Percentiles rank a stretch among this genome's conserved stretches.
Evolutionary conservation across 2,888 invertebrate genomes (phyloP).

Genomic region (Phortica okadai): DNA sequence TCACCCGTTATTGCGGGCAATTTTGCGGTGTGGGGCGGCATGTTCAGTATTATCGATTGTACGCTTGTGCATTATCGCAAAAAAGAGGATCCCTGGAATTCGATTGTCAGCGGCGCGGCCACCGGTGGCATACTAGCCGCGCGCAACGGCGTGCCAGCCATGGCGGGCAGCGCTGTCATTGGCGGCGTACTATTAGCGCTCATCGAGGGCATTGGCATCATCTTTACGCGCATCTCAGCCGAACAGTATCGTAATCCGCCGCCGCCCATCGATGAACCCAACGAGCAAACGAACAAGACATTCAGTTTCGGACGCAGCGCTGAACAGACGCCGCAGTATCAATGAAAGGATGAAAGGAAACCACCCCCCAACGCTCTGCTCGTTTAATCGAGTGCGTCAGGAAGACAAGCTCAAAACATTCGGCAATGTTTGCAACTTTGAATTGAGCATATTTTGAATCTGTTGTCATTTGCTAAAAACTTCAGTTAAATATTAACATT

Average conservation of each 20-base stretch:
- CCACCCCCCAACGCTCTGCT: no score
- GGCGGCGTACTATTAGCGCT: background rate
- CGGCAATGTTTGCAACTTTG: no score
- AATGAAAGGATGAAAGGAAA: no score
- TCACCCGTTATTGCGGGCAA: background rate
- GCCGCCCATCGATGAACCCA: background rate
- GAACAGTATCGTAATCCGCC: background rate
- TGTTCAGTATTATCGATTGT: background rate
- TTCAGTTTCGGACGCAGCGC: background rate
- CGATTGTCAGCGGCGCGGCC: background rate
- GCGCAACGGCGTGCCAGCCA: background rate
- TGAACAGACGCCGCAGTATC: no score
- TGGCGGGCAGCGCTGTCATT: background rate
- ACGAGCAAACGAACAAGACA: background rate
- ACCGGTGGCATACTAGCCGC: background rate
- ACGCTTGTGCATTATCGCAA: background rate
- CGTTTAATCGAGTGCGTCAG: no score
- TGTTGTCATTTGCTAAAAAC: no score
- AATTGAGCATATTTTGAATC: no score
- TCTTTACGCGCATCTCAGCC: background rate
- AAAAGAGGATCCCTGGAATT: background rate
- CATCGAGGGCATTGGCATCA: background rate
- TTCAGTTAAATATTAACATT: no score
- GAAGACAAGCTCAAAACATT: no score
- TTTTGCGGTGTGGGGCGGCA: background rate